Base-by-base conservation (phyloP, 2,797 vertebrate species). In the Parotocinclus haroldoi region DNA sequence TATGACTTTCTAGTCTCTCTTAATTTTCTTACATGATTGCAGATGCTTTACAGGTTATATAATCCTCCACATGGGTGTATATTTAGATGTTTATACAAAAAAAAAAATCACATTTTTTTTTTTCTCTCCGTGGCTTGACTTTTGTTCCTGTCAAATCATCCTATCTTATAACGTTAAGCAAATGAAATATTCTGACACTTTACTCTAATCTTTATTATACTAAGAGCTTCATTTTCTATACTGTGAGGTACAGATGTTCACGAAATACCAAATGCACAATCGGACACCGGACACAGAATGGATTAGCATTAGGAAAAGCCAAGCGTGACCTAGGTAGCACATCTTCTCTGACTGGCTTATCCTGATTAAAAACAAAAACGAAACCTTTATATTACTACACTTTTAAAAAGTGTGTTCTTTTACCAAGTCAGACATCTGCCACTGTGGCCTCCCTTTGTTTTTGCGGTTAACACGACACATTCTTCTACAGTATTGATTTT, bases 11-110 rank as follows among this genome's bases (percentile, higher is more conserved):
- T 37, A 10, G 14, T 54, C 7, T 48, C 16, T 72, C 52, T 74
- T 65, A 76, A 73, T 75, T 72, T 80, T 59, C 72, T 77, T 73
- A 66, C 68, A 82, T 69, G 81, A 78, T 83, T 81, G 76, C 83
- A 76, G 76, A 84, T 80, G 76, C 83, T 80, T 78, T 78, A 72
- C 83, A 79, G 75, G 71, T 69, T 82, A 67, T 84, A 76, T 71
- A 79, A 81, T 82, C 80, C 49, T 85, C 78, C 72, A 81, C 80
- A 71, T 78, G 80, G 76, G 70, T 84, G 78, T 89, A 86, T 85
- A 88, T 88, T 86, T 88, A 89, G 83, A 87, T 90, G 88, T 91
- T 89, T 89, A 89, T 90, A 89, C 80, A 82, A 75, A 84, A 77
- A 82, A 75, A 84, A 77, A 81, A 72, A 74, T 66, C 79, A 71